phyloP scores from a whole-genome alignment of 2,113 vertebrate species.

The Phrynosoma blainvillii region DNA sequence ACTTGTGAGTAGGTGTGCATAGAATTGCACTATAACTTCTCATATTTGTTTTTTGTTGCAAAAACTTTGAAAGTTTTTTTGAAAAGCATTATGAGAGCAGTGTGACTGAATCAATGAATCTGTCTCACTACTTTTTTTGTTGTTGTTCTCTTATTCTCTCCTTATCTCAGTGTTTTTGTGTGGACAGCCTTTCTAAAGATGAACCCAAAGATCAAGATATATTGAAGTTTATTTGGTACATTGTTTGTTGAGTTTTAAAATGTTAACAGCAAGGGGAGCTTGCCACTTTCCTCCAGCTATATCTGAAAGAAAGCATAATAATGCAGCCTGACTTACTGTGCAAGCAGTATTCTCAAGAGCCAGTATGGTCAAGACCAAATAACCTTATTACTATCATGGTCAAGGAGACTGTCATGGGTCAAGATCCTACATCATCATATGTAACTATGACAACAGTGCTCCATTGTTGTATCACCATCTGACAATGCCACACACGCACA shows the following conservation, averaged over 20 bases:
- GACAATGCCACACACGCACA: no score
- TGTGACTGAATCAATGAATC: not conserved
- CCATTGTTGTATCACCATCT: no score
- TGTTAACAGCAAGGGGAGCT: not conserved
- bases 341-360: not conserved
- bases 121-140: not conserved
- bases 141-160: not conserved
- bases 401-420: not conserved
- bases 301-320: not conserved
- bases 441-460: no score
- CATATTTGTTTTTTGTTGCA: not conserved
- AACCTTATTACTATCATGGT: not conserved
- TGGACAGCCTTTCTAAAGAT: not conserved
- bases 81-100: not conserved
- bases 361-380: not conserved
- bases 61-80: not conserved
- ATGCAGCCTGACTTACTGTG: not conserved
- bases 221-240: not conserved
- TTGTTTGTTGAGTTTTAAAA: not conserved
- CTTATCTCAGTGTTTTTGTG: not conserved
- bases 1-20: no score
- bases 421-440: no score
- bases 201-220: not conserved
- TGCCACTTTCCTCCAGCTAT: no score
- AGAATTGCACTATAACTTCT: not conserved